Evolutionary conservation across 2,113 vertebrate species (phyloP), one percentile per base, ranked within the genome.

Genomic region (Pantherophis guttatus): DNA sequence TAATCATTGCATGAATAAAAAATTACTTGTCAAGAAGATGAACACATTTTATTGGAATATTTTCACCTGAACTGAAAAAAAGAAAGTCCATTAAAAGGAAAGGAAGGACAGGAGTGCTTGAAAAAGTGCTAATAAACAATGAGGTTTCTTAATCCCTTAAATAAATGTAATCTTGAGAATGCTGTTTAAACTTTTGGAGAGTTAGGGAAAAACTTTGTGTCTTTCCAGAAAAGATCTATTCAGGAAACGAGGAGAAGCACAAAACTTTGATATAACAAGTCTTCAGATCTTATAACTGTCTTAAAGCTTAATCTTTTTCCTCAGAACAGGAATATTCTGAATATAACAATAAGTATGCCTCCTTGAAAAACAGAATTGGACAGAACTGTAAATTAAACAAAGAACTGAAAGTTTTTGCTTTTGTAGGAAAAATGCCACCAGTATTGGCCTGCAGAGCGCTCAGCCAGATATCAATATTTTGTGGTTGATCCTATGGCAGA

Each of bases 401-500:
- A 93, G 91, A 92, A 90, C 89, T 0, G 86, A 44, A 94, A 94
- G 57, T 93, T 90, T 55, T 95, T n/a, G 95, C 88, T 55, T 95
- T 33, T 94, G 26, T 95, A 99, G 99, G 99, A 99, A 98, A 99
- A 99, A 97, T 99, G 99, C 96, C 99, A 99, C 96, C 99, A 99
- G 95, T 99, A 99, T 93, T 99, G 99, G 99, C 99, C 99, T 94
- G 99, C 99, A 1, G 99, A 99, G 96, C 98, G 99, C 91, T 99
- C 99, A 85, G 99, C 99, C 94, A 98, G 99, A 95, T 99, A 99
- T 87, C 99, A 99, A 97, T 99, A 99, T 97, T 99, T 99, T 98
- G 99, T 99, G 93, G 99, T 99, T 95, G 99, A 99, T 96, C 99
- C 99, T 52, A 99, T 99, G 99, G 99, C 99, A 23, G 99, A 99